Base-by-base conservation (phyloP, 2,113 vertebrate genomes). In the Thamnaconus septentrionalis region DNA sequence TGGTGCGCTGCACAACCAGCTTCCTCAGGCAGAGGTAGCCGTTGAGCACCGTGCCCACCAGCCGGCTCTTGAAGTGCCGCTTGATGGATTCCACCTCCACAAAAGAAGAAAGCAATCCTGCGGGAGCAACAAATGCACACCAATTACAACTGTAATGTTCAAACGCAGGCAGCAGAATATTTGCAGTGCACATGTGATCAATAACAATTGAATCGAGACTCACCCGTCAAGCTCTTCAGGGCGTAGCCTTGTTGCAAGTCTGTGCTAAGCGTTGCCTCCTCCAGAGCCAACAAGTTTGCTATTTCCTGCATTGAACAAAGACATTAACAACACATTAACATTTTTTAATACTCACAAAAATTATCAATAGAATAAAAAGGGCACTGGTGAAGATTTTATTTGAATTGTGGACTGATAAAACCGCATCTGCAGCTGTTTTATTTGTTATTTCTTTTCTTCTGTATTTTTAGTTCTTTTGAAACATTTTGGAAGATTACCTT, bases 31-130 rank as follows among this genome's bases (percentile, higher is more conserved):
- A 99, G 80, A 99, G 90, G 88, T 99, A 99, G 2, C 97, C 97
- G 0, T 99, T 98, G 41, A 99, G 92, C 66, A 99, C 97, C 0
- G 97, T 99, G 52, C 97, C 97, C 12, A 99, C 97, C 79, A 99
- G 81, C 8, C 96, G 91, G 76, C 97, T 98, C 76, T 98, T 99
- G 83, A 98, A 99, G 85, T 98, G 96, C 4, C 97, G 91, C 78
- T 98, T 99, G 78, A 99, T 99, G 61, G 97, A 98, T 61, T 99
- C 97, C 61, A 98, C 97, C 79, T 98, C 97, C 83, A 98, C 97
- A 0, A 99, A 99, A 65, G 97, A 98, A 8, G 97, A 98, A 3
- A 99, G 93, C 1, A 99, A 91, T 62, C 96, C 97, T 99, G 64
- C 0, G 61, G 50, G 18, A 0, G 18, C 9, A 69, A 0, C 61